Conservation (phyloP, 2,888 invertebrate species). For the Cephus runcator region DNA sequence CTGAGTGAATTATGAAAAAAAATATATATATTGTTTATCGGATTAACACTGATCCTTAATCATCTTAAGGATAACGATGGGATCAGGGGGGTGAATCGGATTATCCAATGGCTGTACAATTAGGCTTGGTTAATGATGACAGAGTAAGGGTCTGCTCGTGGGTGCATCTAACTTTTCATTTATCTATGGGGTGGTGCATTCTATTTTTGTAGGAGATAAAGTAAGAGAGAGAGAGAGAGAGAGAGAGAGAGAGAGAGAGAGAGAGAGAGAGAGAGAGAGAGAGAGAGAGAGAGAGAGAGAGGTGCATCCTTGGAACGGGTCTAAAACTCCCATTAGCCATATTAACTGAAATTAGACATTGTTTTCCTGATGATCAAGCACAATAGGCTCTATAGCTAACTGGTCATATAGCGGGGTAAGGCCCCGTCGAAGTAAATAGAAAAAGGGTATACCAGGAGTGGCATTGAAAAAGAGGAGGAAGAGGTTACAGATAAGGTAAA, state of each 20-base stretch:
- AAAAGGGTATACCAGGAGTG: constrained; percentile 30
- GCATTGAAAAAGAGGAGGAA: constrained; percentile 9
- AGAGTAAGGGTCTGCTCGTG: not conserved
- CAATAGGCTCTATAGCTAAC: constrained; percentile 19
- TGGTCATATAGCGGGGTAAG: constrained; percentile 9
- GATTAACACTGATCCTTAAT: constrained; percentile 3
- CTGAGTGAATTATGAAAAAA: not conserved
- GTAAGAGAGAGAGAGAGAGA: not conserved
- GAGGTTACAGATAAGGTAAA: not conserved
- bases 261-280: constrained; percentile 12
- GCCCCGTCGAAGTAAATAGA: constrained; percentile 18
- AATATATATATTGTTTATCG: constrained; percentile 2
- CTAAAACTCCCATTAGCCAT: constrained; percentile 44
- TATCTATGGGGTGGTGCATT: not conserved
- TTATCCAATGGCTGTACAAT: not conserved
- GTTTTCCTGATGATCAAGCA: constrained; percentile 35
- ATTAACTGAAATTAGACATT: constrained; percentile 59
- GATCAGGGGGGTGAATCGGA: not conserved
- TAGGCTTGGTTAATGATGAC: not conserved
- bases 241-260: constrained; percentile 4
- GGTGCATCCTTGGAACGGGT: not conserved
- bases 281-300: constrained; percentile 13
- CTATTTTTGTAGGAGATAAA: not conserved
- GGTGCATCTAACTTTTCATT: not conserved
- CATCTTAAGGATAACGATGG: not conserved